Evolutionary conservation across 1,140 invertebrate genomes (phyloP), one percentile per base, ranked within the genome.

Genomic region (Teleogryllus occipitalis): DNA sequence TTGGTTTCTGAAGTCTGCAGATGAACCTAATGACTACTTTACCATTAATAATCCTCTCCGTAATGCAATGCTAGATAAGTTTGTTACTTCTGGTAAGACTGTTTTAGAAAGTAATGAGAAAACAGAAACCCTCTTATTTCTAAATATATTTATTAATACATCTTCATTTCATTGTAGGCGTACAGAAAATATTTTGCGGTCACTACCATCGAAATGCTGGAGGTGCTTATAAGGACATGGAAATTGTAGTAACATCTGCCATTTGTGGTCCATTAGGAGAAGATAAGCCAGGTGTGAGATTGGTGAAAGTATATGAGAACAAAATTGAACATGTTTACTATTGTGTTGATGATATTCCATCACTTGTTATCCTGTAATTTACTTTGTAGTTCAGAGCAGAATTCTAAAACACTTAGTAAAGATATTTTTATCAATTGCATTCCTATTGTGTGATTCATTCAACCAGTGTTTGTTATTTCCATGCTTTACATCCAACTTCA

Each of bases 191-290:
- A 54, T 90, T 91, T 84, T 88, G 87, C 83, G 89, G 89, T 2
- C 89, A 90, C 84, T 89, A 87, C 82, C 89, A 90, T 83, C 82
- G 84, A 18, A 91, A 90, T 82, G 86, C 82, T n/a, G 87, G 87
- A 22, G 88, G 88, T 15, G 83, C 81, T 18, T 87, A 87, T 82
- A 85, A 87, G 76, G 82, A 85, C 74, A 80, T 90, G 79, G 86
- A 89, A 82, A 80, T 87, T 49, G 85, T 90, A 8, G 85, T 88
- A 0, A 90, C 90, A 8, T 86, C 87, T 21, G 89, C 90, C 14
- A 84, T 90, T 77, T 90, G 89, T n/a, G 85, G 82, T 22, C 88
- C 88, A 82, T 73, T 89, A 7, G 87, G 87, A 7, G 75, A 82
- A 49, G 88, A 88, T 82, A 83, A 84, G 75, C 84, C 85, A 39